Conservation (phyloP, 2,888 invertebrate species). For the Leptothorax acervorum region DNA sequence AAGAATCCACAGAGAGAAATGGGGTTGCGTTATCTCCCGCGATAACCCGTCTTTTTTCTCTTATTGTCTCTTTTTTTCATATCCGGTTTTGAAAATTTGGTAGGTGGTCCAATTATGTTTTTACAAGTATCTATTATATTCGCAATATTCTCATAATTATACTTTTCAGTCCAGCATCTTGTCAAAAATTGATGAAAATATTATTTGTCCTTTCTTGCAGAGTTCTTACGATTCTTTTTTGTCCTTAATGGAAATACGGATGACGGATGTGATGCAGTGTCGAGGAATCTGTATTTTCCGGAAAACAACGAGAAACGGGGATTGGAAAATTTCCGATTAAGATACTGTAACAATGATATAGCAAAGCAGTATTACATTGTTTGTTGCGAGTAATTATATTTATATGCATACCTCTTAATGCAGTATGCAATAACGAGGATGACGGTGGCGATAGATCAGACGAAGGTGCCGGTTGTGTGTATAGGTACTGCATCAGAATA, state of each 20-base stretch:
- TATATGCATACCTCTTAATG: too few relatives aligned
- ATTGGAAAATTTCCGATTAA: conserved; percentile 60
- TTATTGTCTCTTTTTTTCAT: conserved; percentile 1
- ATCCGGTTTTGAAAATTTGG: neutral
- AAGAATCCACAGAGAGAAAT: conserved; percentile 24
- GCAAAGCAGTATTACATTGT: neutral
- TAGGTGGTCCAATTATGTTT: too few relatives aligned
- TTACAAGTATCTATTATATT: too few relatives aligned
- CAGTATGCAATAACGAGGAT: too few relatives aligned
- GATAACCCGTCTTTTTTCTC: neutral
- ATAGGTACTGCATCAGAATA: too few relatives aligned
- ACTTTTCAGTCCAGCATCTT: too few relatives aligned
- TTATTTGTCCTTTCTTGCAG: conserved; percentile 21
- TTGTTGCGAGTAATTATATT: neutral
- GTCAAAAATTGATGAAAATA: neutral
- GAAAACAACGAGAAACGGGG: conserved; percentile 80
- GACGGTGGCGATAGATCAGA: too few relatives aligned
- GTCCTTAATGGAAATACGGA: conserved; percentile 18
- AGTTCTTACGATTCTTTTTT: conserved; percentile 13
- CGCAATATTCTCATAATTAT: too few relatives aligned
- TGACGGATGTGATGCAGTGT: conserved; percentile 59
- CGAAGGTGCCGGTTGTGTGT: too few relatives aligned
- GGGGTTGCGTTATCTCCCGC: conserved; percentile 25
- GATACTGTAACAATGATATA: neutral
- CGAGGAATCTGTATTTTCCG: conserved; percentile 76